These are phyloP conservation scores for Cherax destructor DNA, from an alignment of 1,140 invertebrate genomes.

Conservation along the genomic window DNA sequence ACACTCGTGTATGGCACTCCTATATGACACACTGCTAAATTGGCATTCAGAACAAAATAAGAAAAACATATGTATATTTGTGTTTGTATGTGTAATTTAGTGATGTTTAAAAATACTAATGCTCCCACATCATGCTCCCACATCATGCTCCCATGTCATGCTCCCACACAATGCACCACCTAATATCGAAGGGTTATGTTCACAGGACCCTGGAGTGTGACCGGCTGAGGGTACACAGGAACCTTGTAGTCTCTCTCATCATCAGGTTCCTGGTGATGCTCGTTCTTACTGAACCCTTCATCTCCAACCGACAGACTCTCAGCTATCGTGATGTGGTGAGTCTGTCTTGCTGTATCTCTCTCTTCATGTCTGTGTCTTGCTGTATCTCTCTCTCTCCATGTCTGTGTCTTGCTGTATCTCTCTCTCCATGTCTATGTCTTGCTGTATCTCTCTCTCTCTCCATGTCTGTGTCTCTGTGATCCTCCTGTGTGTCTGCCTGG, in stretches of 20 bases:
- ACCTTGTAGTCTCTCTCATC: slow-evolving; percentile 36
- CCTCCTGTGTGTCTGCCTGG: no score
- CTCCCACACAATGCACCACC: no score
- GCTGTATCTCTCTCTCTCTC: not conserved
- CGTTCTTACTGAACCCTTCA: slow-evolving; percentile 37
- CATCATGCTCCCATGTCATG: no score
- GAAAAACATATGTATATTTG: no score
- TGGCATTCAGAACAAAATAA: no score
- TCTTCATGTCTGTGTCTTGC: not conserved
- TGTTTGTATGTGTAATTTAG: no score
- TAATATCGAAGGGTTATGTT: no score
- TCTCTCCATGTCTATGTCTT: not conserved
- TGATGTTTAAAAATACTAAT: no score
- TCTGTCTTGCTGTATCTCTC: not conserved
- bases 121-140: no score
- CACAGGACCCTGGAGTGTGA: slow-evolving; percentile 46
- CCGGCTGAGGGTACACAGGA: slow-evolving; percentile 32
- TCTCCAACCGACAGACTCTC: slow-evolving; percentile 1
- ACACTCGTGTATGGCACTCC: no score
- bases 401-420: not conserved
- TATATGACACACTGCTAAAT: no score
- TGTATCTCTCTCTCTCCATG: not conserved
- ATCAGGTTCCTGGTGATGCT: slow-evolving; percentile 44
- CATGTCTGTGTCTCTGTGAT: no score
- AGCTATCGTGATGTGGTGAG: slow-evolving; percentile 44